A percentile compares a stretch with the other conserved stretches of the same genome.
Evolutionary conservation across 1,140 invertebrate species (phyloP).

Genomic region (Danaus plexippus): DNA sequence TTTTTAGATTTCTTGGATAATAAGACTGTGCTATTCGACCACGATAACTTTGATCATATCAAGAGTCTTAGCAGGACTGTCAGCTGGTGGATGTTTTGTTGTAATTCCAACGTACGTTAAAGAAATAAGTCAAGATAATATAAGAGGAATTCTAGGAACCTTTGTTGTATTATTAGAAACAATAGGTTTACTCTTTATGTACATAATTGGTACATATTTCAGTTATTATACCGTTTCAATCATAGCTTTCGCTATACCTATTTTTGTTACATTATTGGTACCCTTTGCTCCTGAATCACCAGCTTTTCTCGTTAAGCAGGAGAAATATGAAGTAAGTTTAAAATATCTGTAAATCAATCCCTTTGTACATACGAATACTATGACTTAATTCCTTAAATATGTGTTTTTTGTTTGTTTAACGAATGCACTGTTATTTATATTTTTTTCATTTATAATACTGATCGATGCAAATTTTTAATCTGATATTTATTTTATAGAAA

Average conservation of each 20-base stretch:
- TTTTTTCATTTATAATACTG: too few species aligned
- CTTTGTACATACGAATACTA: too few species aligned
- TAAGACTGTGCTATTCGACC: conserved; percentile 14
- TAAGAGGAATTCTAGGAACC: conserved; percentile 25
- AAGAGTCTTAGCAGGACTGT: conserved; percentile 17
- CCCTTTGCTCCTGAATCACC: conserved; percentile 40
- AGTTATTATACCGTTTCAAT: conserved; percentile 56
- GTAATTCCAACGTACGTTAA: conserved; percentile 27
- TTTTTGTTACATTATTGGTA: conserved; percentile 24
- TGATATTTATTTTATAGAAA: conserved; percentile 12
- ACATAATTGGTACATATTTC: conserved; percentile 71
- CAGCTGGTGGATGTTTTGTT: conserved; percentile 25
- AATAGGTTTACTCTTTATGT: conserved; percentile 51
- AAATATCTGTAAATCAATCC: too few species aligned
- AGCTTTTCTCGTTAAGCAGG: conserved; percentile 35
- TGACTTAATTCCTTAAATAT: too few species aligned
- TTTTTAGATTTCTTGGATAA: conserved; percentile 20
- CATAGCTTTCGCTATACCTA: conserved; percentile 22
- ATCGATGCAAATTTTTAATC: background rate
- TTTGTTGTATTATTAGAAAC: conserved; percentile 22
- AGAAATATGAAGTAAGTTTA: conserved; percentile 35
- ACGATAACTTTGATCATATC: conserved; percentile 12
- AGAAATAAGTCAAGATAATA: conserved; percentile 29
- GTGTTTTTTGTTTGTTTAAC: too few species aligned
- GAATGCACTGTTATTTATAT: too few species aligned